Evolutionary conservation across 2,888 invertebrate genomes (phyloP).

Genomic region (Drosophila leonis): DNA sequence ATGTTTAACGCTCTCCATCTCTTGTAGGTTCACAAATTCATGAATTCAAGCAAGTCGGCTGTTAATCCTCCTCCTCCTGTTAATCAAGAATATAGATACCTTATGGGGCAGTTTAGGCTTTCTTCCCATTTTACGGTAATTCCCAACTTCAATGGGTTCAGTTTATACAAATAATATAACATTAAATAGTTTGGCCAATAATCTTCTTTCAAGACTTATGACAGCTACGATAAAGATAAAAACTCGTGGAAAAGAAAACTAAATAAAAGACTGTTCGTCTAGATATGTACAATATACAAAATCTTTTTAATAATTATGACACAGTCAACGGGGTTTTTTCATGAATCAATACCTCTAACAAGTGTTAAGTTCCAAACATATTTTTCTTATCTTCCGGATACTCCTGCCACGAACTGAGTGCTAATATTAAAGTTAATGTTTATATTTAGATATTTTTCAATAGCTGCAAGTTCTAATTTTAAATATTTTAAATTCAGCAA

Average conservation of each 20-base stretch:
- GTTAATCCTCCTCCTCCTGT: too few species aligned
- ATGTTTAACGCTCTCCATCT: too few species aligned
- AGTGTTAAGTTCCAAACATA: background rate
- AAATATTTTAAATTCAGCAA: background rate
- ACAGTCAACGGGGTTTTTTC: background rate
- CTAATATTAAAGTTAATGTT: background rate
- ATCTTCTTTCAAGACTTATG: background rate
- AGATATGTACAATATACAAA: background rate
- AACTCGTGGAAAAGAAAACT: background rate
- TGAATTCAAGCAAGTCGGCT: too few species aligned
- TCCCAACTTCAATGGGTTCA: background rate
- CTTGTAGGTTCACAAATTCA: too few species aligned
- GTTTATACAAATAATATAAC: background rate
- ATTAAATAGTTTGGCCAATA: background rate
- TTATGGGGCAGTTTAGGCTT: background rate
- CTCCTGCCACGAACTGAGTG: background rate
- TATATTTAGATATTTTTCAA: background rate
- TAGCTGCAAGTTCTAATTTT: background rate
- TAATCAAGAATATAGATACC: background rate
- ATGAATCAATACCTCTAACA: slow-evolving; percentile 9
- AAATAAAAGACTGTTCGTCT: background rate
- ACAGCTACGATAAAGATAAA: background rate
- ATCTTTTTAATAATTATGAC: slow-evolving; percentile 7
- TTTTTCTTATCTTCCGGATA: slow-evolving; percentile 29
- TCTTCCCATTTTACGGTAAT: background rate